Evolutionary conservation across 30 jellyfish, hydroid and myxozoan genomes (phyloP), one percentile per base, ranked within the genome.

Genomic region (Clytia hemisphaerica): DNA sequence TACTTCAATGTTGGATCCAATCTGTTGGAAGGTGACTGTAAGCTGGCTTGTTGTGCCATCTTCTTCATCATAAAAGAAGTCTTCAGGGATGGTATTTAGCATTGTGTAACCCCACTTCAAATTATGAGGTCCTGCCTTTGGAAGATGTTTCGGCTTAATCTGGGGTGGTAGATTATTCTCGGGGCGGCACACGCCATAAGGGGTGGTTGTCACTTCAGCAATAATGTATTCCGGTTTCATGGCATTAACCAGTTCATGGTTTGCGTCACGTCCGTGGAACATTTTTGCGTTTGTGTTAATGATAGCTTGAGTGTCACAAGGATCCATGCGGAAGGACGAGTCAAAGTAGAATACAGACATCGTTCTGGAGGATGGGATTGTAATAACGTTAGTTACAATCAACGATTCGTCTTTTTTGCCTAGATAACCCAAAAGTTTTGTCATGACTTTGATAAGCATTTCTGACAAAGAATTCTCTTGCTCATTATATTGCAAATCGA

Each of bases 31-130:
- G 16, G 85, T 28, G 32, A 37, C 28, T 47, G 12, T 59, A 37
- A 78, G 58, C 55, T 49, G 57, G 27, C 80, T 44, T 3, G 93
- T 72, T 49, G 54, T 18, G 33, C 97, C 97, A 30, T 88, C 97
- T 51, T 88, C 97, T 75, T 88, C 94, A 71, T 88, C 97, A 14
- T 15, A 2, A 32, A 80, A 79, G 38, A 75, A 42, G 29, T 47
- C 61, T 22, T 53, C 84, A 3, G 97, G 93, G 21, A 80, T 68
- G 14, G 24, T 67, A 26, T 28, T 15, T 46, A 38, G 12, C 16
- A 37, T 38, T 19, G 22, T 37, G 10, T 45, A 3, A n/a, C 79
- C 79, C 45, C 73, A 40, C 31, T 32, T 4, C n/a, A 67, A 14
- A 37, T n/a, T 4, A 34, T 27, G 57, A 37, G 79, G 79, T 0